These are phyloP conservation scores for Strigamia transsilvanica DNA, from an alignment of 2,888 invertebrate species.

Conservation along the genomic window DNA sequence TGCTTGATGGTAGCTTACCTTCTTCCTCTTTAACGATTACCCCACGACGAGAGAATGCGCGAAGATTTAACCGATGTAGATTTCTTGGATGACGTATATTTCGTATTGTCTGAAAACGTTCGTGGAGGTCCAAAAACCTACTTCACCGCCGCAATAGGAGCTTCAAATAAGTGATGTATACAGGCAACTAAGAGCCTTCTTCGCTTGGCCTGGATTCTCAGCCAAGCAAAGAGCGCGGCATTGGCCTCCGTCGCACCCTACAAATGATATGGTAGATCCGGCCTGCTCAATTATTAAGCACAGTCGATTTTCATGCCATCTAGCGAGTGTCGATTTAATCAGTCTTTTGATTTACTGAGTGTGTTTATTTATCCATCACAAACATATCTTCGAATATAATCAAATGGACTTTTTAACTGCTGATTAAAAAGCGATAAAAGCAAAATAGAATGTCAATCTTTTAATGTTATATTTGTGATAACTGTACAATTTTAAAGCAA, in stretches of 20 bases:
- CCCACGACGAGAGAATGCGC: not conserved
- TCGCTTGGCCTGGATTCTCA: constrained; percentile 47
- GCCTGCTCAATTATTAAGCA: constrained; percentile 16
- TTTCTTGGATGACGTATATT: not conserved
- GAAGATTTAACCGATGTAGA: too few relatives aligned
- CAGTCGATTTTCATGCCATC: not conserved
- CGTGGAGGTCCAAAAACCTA: constrained; percentile 8
- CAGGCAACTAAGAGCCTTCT: constrained; percentile 38
- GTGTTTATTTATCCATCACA: not conserved
- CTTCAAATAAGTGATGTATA: not conserved
- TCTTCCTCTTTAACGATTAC: constrained; percentile 36
- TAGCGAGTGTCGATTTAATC: not conserved
- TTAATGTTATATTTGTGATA: too few relatives aligned
- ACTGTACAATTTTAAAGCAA: too few relatives aligned
- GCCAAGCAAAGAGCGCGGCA: constrained; percentile 41
- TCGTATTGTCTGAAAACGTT: not conserved
- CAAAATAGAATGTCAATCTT: too few relatives aligned
- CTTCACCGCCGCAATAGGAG: not conserved
- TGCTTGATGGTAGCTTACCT: constrained; percentile 32
- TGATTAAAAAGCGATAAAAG: not conserved
- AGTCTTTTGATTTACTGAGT: not conserved
- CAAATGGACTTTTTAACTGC: not conserved
- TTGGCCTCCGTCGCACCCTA: constrained; percentile 46
- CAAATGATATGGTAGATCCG: constrained; percentile 36
- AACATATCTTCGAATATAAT: not conserved